Evolutionary conservation across 2,888 invertebrate species (phyloP).

Genomic region (Pheosia gnoma): DNA sequence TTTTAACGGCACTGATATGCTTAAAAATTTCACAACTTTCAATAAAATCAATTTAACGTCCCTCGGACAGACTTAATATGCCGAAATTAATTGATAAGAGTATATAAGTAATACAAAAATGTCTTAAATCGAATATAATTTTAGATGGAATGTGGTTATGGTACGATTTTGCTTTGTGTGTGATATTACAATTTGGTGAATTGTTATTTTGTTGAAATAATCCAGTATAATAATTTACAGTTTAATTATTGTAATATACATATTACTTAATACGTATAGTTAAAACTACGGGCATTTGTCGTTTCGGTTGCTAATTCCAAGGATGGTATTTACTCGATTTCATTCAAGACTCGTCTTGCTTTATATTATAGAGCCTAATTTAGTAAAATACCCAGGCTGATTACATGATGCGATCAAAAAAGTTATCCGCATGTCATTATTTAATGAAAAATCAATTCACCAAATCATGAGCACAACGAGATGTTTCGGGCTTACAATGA

Average conservation of each 20-base stretch:
- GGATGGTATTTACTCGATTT: no score
- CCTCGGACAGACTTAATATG: slow-evolving; percentile 44
- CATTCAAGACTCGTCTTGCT: no score
- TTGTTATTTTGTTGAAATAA: no score
- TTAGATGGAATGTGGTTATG: slow-evolving; percentile 40
- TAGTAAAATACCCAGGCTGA: no score
- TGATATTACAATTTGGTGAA: slow-evolving; percentile 21
- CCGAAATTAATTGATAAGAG: slow-evolving; percentile 33
- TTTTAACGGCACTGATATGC: slow-evolving; percentile 70
- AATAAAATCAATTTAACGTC: slow-evolving; percentile 65
- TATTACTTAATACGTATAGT: no score
- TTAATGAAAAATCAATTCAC: slow-evolving; percentile 6
- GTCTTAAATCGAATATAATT: slow-evolving; percentile 35
- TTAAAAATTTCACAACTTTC: slow-evolving; percentile 68
- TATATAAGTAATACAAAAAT: slow-evolving; percentile 32
- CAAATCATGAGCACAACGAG: slow-evolving; percentile 18
- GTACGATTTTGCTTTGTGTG: slow-evolving; percentile 14
- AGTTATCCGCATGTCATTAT: no score
- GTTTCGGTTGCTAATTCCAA: no score
- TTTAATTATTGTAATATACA: no score
- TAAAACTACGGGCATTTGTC: no score
- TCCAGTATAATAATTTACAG: no score
- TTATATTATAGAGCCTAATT: no score
- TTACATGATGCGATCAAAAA: no score
- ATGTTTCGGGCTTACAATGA: slow-evolving; percentile 42